Evolutionary conservation across 30 jellyfish, hydroid and myxozoan genomes (phyloP).

Genomic region (Nemopilema nomurai): DNA sequence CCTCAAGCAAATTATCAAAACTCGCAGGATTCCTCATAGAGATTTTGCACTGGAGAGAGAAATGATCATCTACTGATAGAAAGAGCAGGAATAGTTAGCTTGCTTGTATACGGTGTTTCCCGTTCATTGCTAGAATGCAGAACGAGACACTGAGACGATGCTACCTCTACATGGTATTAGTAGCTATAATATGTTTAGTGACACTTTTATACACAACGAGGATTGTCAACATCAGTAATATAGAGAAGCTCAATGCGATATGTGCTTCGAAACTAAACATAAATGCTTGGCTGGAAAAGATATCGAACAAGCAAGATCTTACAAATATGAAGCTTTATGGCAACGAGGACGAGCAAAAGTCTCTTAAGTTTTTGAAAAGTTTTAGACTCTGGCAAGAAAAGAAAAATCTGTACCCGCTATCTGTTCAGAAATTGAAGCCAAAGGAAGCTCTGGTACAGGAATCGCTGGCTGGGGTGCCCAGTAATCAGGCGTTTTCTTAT

Average conservation of each 20-base stretch:
- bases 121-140: conserved; percentile 11
- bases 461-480: not conserved
- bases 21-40: too few relatives aligned
- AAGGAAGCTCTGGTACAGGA: not conserved
- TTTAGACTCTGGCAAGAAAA: not conserved
- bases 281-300: conserved; percentile 43
- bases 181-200: conserved; percentile 38
- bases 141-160: conserved; percentile 28
- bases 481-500: not conserved
- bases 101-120: not conserved
- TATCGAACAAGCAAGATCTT: conserved; percentile 23
- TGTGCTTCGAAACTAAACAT: conserved; percentile 35
- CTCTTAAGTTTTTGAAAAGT: not conserved
- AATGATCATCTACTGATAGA: too few relatives aligned
- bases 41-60: too few relatives aligned
- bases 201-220: conserved; percentile 47
- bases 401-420: not conserved
- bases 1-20: too few relatives aligned
- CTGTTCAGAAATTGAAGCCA: not conserved
- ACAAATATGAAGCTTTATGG: conserved; percentile 18
- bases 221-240: conserved; percentile 11
- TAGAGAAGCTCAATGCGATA: conserved; percentile 7
- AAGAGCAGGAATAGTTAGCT: not conserved
- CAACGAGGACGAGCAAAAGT: conserved; percentile 2
- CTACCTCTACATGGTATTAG: conserved; percentile 27